Conservation (phyloP, 2,888 invertebrate species). For the Plebejus argus region DNA sequence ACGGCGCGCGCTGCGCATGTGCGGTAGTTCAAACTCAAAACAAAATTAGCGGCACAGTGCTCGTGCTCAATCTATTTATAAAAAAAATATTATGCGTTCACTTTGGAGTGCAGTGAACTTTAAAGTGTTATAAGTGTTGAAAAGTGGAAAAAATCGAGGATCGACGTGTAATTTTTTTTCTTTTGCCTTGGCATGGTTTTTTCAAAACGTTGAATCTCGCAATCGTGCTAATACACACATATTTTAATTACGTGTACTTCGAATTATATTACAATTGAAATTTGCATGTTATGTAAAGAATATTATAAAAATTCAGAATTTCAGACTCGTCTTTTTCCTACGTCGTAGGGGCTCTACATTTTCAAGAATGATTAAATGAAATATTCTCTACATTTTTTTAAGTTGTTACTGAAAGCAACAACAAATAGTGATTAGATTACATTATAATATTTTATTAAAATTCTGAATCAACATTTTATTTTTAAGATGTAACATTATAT, state of each 20-base stretch:
- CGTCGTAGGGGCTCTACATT: background rate
- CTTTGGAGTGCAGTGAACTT: conserved; percentile 71
- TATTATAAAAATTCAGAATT: background rate
- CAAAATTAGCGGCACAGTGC: conserved; percentile 43
- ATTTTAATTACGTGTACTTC: conserved; percentile 21
- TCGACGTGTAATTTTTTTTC: conserved; percentile 36
- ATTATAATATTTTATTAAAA: no score
- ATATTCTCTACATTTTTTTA: background rate
- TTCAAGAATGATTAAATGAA: background rate
- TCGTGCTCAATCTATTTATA: conserved; percentile 58
- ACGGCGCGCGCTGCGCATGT: conserved; percentile 65
- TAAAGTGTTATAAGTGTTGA: conserved; percentile 40
- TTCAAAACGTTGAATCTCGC: conserved; percentile 30
- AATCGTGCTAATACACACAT: conserved; percentile 20
- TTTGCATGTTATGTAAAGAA: background rate
- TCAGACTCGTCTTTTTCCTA: background rate
- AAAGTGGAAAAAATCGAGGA: conserved; percentile 41
- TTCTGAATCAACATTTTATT: no score
- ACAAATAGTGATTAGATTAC: no score
- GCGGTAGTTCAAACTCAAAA: conserved; percentile 42
- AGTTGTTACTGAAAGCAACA: background rate
- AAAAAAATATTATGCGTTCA: conserved; percentile 50
- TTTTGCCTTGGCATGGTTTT: conserved; percentile 30
- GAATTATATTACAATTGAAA: conserved; percentile 21
- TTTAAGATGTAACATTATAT: no score